Conservation (phyloP, 2,113 vertebrate genomes). For the Tautogolabrus adspersus region DNA sequence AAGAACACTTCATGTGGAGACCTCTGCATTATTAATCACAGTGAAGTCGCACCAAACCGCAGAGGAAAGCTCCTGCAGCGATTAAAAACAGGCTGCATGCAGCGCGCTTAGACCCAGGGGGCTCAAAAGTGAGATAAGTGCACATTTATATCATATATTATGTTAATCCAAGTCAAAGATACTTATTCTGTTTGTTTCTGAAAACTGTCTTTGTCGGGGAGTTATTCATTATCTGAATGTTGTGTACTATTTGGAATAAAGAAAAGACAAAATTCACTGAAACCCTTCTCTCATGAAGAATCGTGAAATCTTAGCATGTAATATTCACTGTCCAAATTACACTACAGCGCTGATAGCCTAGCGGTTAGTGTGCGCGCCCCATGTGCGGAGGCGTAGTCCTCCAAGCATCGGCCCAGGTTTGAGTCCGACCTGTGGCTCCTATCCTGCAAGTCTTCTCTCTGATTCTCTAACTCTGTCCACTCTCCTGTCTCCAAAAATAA, state of each 20-base stretch:
- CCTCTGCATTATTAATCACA: constrained; percentile 55
- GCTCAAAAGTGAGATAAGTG: neutral
- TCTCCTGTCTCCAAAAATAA: too few relatives aligned
- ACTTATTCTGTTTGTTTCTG: neutral
- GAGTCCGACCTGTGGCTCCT: too few relatives aligned
- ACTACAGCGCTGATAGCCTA: neutral
- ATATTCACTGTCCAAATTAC: neutral
- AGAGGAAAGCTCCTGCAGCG: constrained; percentile 15
- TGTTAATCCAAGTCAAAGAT: constrained; percentile 11
- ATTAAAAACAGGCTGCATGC: constrained; percentile 18
- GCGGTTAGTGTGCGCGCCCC: too few relatives aligned
- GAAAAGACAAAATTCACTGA: constrained; percentile 1
- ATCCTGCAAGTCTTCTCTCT: too few relatives aligned
- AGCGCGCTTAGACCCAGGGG: neutral
- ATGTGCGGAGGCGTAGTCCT: too few relatives aligned
- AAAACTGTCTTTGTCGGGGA: neutral
- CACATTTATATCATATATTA: constrained; percentile 2
- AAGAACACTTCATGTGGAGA: constrained; percentile 32
- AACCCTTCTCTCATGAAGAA: constrained; percentile 10
- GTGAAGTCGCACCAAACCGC: constrained; percentile 11
- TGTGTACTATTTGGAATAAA: neutral
- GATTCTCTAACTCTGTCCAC: too few relatives aligned
- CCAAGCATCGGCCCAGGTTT: too few relatives aligned
- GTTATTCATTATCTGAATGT: neutral
- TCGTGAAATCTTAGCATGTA: constrained; percentile 5